phyloP scores from a whole-genome alignment of 2,888 invertebrate species.

The Fragum fragum region DNA sequence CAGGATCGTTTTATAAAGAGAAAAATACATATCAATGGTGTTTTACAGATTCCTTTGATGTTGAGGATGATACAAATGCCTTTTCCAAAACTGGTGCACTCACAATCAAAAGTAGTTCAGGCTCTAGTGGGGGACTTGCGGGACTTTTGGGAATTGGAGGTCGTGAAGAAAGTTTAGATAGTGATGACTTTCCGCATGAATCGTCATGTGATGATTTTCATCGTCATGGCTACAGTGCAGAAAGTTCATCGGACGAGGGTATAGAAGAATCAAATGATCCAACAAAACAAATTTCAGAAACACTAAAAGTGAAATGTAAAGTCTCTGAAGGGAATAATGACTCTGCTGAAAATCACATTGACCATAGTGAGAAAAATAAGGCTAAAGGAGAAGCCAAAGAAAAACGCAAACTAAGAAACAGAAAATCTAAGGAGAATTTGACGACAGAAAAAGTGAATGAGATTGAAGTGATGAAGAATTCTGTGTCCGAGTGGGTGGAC shows the following conservation, averaged over 20 bases:
- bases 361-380: background rate
- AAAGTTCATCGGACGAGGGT: constrained; percentile 63
- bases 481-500: constrained; percentile 66
- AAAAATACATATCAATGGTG: too few relatives aligned
- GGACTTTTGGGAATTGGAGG: constrained; percentile 82
- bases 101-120: constrained; percentile 85
- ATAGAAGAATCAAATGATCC: constrained; percentile 41
- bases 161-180: constrained; percentile 79
- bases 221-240: constrained; percentile 65
- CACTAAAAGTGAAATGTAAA: constrained; percentile 42
- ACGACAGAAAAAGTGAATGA: constrained; percentile 68
- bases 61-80: constrained; percentile 82
- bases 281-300: constrained; percentile 36
- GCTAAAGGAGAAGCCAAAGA: constrained; percentile 30
- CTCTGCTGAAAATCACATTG: background rate
- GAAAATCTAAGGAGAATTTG: constrained; percentile 59
- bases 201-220: constrained; percentile 65
- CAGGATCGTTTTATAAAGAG: too few relatives aligned
- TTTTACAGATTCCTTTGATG: constrained; percentile 79
- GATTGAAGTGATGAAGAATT: constrained; percentile 63
- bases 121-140: constrained; percentile 84
- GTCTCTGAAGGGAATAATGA: constrained; percentile 10
- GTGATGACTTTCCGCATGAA: constrained; percentile 74
- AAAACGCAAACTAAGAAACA: constrained; percentile 42
- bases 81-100: constrained; percentile 85